These are phyloP conservation scores for Agrypnia vestita DNA, from an alignment of 1,140 invertebrate genomes.

Conservation along the genomic window DNA sequence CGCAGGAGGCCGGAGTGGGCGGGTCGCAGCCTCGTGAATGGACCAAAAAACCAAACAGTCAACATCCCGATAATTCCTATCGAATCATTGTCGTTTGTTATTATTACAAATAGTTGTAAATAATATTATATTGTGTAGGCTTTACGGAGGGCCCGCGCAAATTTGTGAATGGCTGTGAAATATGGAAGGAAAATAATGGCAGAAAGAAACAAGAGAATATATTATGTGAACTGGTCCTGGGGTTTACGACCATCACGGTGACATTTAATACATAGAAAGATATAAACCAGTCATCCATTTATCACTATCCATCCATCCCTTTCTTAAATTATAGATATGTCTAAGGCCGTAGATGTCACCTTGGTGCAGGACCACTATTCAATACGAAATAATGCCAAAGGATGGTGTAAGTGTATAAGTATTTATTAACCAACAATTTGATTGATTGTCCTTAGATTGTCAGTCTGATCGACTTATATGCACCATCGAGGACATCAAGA, in stretches of 20 bases:
- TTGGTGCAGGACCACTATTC: too few relatives aligned
- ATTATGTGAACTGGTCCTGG: too few relatives aligned
- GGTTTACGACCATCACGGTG: too few relatives aligned
- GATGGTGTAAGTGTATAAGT: too few relatives aligned
- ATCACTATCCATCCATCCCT: too few relatives aligned
- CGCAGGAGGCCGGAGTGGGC: conserved; percentile 13
- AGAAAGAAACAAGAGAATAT: not conserved
- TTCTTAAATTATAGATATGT: too few relatives aligned
- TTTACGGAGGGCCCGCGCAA: conserved; percentile 9
- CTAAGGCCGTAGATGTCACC: too few relatives aligned
- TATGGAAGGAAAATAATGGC: not conserved
- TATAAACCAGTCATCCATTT: not conserved
- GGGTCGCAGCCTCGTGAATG: conserved; percentile 9
- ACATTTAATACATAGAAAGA: not conserved
- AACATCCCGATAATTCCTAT: not conserved
- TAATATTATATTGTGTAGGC: conserved; percentile 1
- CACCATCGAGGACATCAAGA: too few relatives aligned
- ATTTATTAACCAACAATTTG: too few relatives aligned
- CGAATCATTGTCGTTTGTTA: conserved; percentile 29
- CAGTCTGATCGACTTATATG: too few relatives aligned
- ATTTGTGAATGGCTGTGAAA: not conserved
- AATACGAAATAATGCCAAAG: too few relatives aligned
- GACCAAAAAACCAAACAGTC: conserved; percentile 35
- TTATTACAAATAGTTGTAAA: not conserved
- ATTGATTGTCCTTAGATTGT: too few relatives aligned